Conservation (phyloP, 2,888 invertebrate species). For the Unio pictorum region DNA sequence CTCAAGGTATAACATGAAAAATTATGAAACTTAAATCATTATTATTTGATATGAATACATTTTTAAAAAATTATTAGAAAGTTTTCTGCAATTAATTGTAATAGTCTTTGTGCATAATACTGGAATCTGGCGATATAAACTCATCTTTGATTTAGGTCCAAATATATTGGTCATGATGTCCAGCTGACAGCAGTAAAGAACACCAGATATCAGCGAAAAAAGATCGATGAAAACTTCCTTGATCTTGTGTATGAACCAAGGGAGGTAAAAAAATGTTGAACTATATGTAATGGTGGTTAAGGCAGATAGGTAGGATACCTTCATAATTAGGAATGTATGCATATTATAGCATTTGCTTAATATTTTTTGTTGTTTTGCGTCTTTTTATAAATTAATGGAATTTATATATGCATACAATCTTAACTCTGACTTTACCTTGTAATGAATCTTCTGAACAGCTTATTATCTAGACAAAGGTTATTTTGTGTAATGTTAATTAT, state of each 20-base stretch:
- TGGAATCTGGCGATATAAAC: no score
- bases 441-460: no score
- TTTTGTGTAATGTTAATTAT: no score
- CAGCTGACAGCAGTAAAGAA: slow-evolving; percentile 58
- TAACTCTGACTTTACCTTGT: no score
- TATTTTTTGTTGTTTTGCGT: background rate
- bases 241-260: slow-evolving; percentile 64
- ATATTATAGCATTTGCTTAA: background rate
- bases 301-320: background rate
- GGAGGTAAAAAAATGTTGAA: slow-evolving; percentile 46
- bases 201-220: slow-evolving; percentile 43
- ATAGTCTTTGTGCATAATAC: no score
- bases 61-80: no score
- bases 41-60: no score
- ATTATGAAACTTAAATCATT: no score
- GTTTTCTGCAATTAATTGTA: no score
- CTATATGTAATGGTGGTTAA: background rate
- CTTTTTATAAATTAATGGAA: background rate
- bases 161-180: slow-evolving; percentile 34
- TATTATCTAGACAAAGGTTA: no score
- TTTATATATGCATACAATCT: no score
- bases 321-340: background rate
- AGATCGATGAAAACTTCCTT: slow-evolving; percentile 58
- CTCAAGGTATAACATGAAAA: no score
- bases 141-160: slow-evolving; percentile 22